Percentiles rank a stretch among this genome's conserved stretches.
Conservation (phyloP, 2,888 invertebrate species). For the Tetramorium bicarinatum region DNA sequence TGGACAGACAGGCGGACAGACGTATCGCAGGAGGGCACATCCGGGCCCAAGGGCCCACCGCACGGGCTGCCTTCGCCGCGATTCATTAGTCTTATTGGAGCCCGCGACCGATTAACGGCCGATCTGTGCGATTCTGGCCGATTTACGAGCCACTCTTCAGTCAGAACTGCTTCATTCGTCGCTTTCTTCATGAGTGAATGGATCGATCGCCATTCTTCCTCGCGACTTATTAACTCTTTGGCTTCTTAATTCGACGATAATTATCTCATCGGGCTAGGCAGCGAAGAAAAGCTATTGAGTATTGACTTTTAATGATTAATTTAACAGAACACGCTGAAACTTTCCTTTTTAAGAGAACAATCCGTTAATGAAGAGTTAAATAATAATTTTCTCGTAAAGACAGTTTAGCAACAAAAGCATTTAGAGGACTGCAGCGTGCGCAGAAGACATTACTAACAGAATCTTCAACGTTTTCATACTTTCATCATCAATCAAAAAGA, state of each 20-base stretch:
- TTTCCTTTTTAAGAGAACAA: background rate
- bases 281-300: background rate
- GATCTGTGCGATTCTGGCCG: slow-evolving; percentile 65
- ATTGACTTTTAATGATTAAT: background rate
- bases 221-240: slow-evolving; percentile 46
- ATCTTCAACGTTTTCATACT: background rate
- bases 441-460: background rate
- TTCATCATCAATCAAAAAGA: slow-evolving; percentile 12
- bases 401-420: background rate
- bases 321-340: background rate
- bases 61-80: slow-evolving; percentile 69
- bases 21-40: slow-evolving; percentile 80
- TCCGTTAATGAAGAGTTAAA: background rate
- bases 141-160: slow-evolving; percentile 62
- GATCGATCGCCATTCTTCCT: background rate
- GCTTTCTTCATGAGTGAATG: slow-evolving; percentile 35
- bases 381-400: background rate
- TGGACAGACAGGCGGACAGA: slow-evolving; percentile 76
- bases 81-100: slow-evolving; percentile 80
- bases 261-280: slow-evolving; percentile 13
- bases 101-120: slow-evolving; percentile 71
- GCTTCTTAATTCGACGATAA: slow-evolving; percentile 46
- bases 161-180: slow-evolving; percentile 56
- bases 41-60: slow-evolving; percentile 81
- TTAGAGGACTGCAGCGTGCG: background rate